Conservation (phyloP, 2,113 vertebrate species). For the Tragelaphus buxtoni region DNA sequence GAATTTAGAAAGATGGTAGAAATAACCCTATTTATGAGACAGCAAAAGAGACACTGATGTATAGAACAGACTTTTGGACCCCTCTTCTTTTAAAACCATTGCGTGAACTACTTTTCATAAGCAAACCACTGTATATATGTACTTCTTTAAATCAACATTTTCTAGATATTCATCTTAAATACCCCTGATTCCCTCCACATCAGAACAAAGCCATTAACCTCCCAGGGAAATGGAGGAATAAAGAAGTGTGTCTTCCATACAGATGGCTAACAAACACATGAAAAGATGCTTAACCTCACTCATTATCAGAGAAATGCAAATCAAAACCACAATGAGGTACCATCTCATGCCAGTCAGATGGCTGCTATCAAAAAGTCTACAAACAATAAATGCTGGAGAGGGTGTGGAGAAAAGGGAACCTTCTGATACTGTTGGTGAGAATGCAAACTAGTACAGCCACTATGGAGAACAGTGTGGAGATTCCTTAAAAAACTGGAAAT, state of each 20-base stretch:
- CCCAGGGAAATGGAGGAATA: background rate
- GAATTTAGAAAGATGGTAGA: too few relatives aligned
- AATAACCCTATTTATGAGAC: too few relatives aligned
- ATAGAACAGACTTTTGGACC: too few relatives aligned
- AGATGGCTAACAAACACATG: background rate
- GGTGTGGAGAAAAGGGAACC: background rate
- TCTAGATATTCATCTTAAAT: conserved; percentile 37
- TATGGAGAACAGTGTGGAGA: background rate
- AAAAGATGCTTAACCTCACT: background rate
- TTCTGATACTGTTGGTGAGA: background rate
- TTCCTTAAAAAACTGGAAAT: background rate
- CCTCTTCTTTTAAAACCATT: background rate
- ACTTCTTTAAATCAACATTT: conserved; percentile 37
- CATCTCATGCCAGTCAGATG: background rate
- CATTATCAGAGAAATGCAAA: background rate
- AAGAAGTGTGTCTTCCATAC: background rate
- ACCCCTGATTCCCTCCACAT: conserved; percentile 18
- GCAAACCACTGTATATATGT: conserved; percentile 15
- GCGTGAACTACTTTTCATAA: conserved; percentile 44
- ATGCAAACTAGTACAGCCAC: background rate
- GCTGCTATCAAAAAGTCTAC: background rate
- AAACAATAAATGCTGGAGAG: background rate
- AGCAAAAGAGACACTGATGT: too few relatives aligned
- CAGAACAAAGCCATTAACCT: background rate
- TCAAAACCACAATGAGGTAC: background rate